Base-by-base conservation (phyloP, 1,140 invertebrate species). In the Telenomus remus region DNA sequence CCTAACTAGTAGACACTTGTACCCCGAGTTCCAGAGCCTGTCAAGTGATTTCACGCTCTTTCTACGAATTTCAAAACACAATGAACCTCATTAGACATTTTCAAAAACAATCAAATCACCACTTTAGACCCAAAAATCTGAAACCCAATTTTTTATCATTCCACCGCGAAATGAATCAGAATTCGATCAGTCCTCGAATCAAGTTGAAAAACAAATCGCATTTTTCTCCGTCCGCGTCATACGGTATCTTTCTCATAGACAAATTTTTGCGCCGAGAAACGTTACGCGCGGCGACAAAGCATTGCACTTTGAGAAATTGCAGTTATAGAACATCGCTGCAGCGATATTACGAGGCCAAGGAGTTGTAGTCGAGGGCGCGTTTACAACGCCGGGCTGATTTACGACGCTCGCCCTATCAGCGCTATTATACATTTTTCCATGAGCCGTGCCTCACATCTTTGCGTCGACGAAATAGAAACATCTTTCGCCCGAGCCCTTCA, bases 381-480 rank as follows among this genome's bases (percentile, higher is more conserved):
- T 51, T 12, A 56, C 44, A 55, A 61, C 55, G 71, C 68, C 74
- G 75, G 80, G 65, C 39, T 83, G 81, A 82, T 82, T 83, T 81
- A 83, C 78, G 61, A 72, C 72, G 8, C 57, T 65, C 48, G 69
- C 59, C 80, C 80, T 83, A 84, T 83, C 83, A 81, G 78, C 78
- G 74, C 71, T 54, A 73, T 79, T 77, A 69, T 79, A 64, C 75
- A 42, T 39, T 46, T 33, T 59, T 59, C 50, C 11, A 50, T 6
- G 48, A 35, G 71, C 54, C 65, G 70, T 56, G 56, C 48, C 66
- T 72, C 65, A 73, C 76, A 79, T 82, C 81, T 55, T 6, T 27
- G 2, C 19, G 19, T 78, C 80, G 73, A 80, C 79, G 76, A 83
- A 86, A 83, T 82, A 81, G 80, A 85, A 85, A 85, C 84, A 84